A percentile compares a stretch with the other conserved stretches of the same genome.
These are phyloP conservation scores for Drosophila lowei DNA, from an alignment of 1,140 invertebrate genomes.

Conservation along the genomic window DNA sequence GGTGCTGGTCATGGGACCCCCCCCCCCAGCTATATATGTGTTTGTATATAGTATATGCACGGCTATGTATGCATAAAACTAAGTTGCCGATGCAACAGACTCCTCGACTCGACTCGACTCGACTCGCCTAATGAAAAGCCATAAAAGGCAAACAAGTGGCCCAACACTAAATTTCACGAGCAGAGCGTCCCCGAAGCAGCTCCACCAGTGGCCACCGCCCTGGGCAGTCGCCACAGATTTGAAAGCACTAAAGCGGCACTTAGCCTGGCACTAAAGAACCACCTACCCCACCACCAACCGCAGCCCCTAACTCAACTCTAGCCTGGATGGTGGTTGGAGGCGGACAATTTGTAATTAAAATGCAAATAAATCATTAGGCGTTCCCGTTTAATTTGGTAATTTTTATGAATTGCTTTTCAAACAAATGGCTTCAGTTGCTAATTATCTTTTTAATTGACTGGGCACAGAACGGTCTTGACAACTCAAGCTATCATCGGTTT, in stretches of 20 bases:
- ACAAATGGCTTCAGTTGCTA: too few species aligned
- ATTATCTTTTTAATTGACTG: constrained; percentile 1
- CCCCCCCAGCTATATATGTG: too few species aligned
- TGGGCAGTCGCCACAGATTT: constrained; percentile 64
- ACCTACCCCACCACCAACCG: constrained; percentile 20
- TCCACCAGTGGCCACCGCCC: constrained; percentile 19
- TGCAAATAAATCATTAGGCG: constrained; percentile 71
- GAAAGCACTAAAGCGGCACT: constrained; percentile 76
- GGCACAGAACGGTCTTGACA: too few species aligned
- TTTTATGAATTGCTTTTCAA: constrained; percentile 54
- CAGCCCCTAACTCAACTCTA: constrained; percentile 7
- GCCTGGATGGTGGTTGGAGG: constrained; percentile 6
- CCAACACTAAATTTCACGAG: constrained; percentile 69
- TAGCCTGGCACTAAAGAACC: constrained; percentile 71
- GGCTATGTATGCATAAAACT: constrained; percentile 42
- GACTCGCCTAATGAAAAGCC: constrained; percentile 71
- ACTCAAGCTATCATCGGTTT: too few species aligned
- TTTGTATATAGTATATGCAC: neutral
- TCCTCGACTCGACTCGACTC: constrained; percentile 9
- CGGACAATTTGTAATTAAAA: constrained; percentile 73
- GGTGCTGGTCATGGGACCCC: too few species aligned
- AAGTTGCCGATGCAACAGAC: constrained; percentile 61
- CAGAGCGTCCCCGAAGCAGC: constrained; percentile 24
- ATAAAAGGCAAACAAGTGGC: constrained; percentile 79
- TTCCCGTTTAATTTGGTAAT: constrained; percentile 42